Conservation (phyloP, 2,888 invertebrate species). For the Apocheima hispidaria region DNA sequence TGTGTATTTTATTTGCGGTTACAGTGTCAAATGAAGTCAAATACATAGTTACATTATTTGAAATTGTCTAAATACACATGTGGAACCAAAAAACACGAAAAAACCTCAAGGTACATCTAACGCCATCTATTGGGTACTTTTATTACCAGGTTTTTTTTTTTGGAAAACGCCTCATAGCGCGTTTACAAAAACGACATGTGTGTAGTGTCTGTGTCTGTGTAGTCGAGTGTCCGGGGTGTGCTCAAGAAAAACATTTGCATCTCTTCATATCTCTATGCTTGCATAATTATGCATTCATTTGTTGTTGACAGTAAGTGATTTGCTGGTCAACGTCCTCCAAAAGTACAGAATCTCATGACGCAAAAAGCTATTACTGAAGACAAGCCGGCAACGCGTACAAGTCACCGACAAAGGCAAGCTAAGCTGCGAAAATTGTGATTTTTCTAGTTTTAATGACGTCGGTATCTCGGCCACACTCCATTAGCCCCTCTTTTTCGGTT, state of each 20-base stretch:
- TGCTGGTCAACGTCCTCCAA: conserved; percentile 25
- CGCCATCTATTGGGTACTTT: too few species aligned
- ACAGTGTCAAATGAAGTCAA: too few species aligned
- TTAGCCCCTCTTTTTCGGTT: conserved; percentile 62
- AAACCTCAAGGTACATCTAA: too few species aligned
- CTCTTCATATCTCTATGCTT: background rate
- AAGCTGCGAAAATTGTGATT: conserved; percentile 44
- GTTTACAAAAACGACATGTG: too few species aligned
- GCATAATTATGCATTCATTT: conserved; percentile 1
- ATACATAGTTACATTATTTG: too few species aligned
- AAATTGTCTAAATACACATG: too few species aligned
- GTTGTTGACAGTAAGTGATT: conserved; percentile 7
- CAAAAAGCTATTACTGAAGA: conserved; percentile 41
- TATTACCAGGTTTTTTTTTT: too few species aligned
- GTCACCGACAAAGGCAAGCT: conserved; percentile 35
- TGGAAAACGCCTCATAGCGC: too few species aligned
- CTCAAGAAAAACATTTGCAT: background rate
- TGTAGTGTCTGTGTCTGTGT: too few species aligned
- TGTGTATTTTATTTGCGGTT: too few species aligned
- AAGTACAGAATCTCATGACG: conserved; percentile 26
- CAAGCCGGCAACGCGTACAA: conserved; percentile 12
- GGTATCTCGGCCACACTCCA: conserved; percentile 67
- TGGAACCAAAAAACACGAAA: too few species aligned
- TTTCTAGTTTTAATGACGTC: conserved; percentile 47
- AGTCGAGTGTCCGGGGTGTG: too few species aligned